These are phyloP conservation scores for Oryzias woworae DNA, from an alignment of 2,113 vertebrate species.

Conservation along the genomic window DNA sequence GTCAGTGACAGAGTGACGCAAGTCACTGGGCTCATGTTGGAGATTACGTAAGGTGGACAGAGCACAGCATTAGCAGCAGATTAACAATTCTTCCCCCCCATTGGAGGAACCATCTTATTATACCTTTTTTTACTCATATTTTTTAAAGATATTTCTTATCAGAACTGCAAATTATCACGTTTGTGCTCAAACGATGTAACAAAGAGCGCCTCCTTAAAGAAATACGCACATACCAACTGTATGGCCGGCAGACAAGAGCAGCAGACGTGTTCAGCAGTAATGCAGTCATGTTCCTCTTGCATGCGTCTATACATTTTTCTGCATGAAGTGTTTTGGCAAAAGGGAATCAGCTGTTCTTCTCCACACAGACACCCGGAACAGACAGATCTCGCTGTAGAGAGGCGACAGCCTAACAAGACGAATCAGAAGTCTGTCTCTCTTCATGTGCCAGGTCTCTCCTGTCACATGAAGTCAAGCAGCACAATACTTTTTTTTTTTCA, in stretches of 20 bases:
- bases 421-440: conserved; percentile 59
- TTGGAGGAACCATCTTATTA: conserved; percentile 57
- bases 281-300: conserved; percentile 16
- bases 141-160: conserved; percentile 45
- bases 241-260: conserved; percentile 19
- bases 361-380: conserved; percentile 55
- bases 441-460: conserved; percentile 55
- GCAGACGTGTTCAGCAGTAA: conserved; percentile 17
- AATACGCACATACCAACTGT: conserved; percentile 2
- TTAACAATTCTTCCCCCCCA: conserved; percentile 57
- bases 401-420: conserved; percentile 62
- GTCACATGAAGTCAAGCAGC: conserved; percentile 56
- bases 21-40: conserved; percentile 70
- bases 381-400: conserved; percentile 52
- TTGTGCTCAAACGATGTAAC: conserved; percentile 2
- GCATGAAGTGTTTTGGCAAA: conserved; percentile 48
- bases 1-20: conserved; percentile 78
- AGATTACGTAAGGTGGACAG: conserved; percentile 80
- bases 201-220: conserved; percentile 27
- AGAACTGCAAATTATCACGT: conserved; percentile 23
- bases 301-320: conserved; percentile 32
- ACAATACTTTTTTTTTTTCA: conserved; percentile 67
- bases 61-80: conserved; percentile 63
- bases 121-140: not conserved
- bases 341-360: conserved; percentile 61